A percentile compares a stretch with the other conserved stretches of the same genome.
These are phyloP conservation scores for Pyxicephalus adspersus DNA, from an alignment of 2,113 vertebrate genomes.

Conservation along the genomic window DNA sequence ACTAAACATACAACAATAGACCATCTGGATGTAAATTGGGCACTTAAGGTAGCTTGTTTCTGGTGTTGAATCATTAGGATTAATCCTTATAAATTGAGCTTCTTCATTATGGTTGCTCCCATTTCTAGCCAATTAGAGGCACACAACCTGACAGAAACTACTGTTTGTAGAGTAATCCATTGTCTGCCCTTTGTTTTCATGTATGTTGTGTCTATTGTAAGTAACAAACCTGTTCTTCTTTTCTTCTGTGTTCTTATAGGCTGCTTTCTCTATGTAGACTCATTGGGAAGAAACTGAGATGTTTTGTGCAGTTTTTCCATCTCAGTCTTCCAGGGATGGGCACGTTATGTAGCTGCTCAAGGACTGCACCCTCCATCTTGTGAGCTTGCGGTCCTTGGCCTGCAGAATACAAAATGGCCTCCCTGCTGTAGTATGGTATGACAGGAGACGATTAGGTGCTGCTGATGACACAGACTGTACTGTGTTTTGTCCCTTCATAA, in stretches of 20 bases:
- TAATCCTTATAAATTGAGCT: no score
- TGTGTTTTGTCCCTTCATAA: conserved; percentile 66
- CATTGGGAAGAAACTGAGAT: conserved; percentile 57
- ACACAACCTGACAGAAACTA: no score
- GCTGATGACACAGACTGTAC: conserved; percentile 72
- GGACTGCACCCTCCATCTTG: no score
- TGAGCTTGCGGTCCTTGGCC: no score
- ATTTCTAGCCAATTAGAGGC: no score
- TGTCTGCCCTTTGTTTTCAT: background rate
- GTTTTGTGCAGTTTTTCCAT: conserved; percentile 64
- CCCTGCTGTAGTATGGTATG: conserved; percentile 55
- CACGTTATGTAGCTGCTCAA: background rate
- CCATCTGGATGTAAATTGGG: no score
- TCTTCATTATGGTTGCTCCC: no score
- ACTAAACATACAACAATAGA: no score
- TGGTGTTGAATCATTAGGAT: no score
- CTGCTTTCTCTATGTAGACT: conserved; percentile 42
- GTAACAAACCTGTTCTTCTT: conserved; percentile 29
- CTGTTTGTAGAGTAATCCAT: background rate
- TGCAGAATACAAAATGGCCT: background rate
- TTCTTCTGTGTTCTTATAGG: background rate
- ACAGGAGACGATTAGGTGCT: conserved; percentile 71
- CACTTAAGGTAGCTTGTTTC: no score
- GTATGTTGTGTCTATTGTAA: background rate
- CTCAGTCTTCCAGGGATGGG: conserved; percentile 52